These are phyloP conservation scores for Paguma larvata DNA, from an alignment of 2,797 vertebrate species.

Conservation along the genomic window DNA sequence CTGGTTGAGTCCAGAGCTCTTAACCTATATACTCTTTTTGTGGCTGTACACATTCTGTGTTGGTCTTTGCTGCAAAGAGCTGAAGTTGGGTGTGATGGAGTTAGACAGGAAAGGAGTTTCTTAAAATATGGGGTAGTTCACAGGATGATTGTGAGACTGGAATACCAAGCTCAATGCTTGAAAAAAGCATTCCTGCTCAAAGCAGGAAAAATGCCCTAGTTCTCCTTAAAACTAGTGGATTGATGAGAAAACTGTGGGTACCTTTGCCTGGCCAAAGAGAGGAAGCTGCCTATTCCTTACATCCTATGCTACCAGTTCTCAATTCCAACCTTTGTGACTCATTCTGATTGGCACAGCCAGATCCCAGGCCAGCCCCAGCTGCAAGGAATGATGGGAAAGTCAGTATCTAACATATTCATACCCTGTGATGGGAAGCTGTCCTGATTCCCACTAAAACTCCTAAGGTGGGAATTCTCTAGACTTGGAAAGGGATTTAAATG, in stretches of 20 bases:
- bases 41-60: neutral
- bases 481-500: neutral
- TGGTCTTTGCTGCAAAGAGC: neutral
- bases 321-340: neutral
- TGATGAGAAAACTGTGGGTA: neutral
- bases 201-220: neutral
- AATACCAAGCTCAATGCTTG: neutral
- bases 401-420: neutral
- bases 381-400: neutral
- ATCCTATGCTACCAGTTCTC: neutral
- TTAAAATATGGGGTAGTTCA: neutral
- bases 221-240: neutral
- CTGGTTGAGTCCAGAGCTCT: neutral
- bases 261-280: neutral
- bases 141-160: neutral
- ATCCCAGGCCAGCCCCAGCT: neutral
- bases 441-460: neutral
- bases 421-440: neutral
- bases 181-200: neutral
- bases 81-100: neutral
- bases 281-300: neutral
- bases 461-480: neutral
- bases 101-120: neutral
- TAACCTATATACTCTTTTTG: neutral
- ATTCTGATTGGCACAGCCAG: neutral